These are phyloP conservation scores for Gymnosoma rotundatum DNA, from an alignment of 2,888 invertebrate species.

Conservation along the genomic window DNA sequence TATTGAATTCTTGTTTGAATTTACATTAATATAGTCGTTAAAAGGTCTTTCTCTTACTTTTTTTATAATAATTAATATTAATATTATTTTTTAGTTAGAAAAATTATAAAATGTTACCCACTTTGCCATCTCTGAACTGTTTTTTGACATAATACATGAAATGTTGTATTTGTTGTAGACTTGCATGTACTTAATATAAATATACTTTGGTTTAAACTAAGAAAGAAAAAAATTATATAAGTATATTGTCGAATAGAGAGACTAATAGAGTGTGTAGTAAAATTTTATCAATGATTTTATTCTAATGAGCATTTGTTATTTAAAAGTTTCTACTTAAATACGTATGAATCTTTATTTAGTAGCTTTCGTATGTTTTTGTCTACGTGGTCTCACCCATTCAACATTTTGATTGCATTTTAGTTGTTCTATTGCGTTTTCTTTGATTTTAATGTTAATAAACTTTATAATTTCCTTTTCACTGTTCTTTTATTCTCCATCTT, in stretches of 20 bases:
- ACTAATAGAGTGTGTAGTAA: not conserved
- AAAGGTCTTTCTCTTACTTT: too few species aligned
- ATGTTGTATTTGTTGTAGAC: too few species aligned
- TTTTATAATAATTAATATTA: too few species aligned
- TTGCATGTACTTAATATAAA: too few species aligned
- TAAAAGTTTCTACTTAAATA: not conserved
- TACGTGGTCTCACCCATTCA: slow-evolving; percentile 26
- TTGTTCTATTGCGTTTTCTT: slow-evolving; percentile 18
- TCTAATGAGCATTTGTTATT: not conserved
- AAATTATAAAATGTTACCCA: too few species aligned
- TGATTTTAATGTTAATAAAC: slow-evolving; percentile 57
- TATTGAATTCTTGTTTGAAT: too few species aligned
- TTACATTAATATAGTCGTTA: too few species aligned
- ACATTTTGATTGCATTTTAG: not conserved
- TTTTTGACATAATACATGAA: too few species aligned
- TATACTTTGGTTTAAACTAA: too few species aligned
- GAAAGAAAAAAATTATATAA: not conserved
- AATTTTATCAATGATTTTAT: not conserved
- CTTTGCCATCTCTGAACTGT: too few species aligned
- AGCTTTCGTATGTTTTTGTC: not conserved
- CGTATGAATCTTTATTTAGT: not conserved
- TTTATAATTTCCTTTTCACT: slow-evolving; percentile 17
- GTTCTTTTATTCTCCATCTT: not conserved
- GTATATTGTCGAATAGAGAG: not conserved
- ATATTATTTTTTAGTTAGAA: too few species aligned